Conservation (phyloP, 2,113 vertebrate genomes). For the Albula goreensis region DNA sequence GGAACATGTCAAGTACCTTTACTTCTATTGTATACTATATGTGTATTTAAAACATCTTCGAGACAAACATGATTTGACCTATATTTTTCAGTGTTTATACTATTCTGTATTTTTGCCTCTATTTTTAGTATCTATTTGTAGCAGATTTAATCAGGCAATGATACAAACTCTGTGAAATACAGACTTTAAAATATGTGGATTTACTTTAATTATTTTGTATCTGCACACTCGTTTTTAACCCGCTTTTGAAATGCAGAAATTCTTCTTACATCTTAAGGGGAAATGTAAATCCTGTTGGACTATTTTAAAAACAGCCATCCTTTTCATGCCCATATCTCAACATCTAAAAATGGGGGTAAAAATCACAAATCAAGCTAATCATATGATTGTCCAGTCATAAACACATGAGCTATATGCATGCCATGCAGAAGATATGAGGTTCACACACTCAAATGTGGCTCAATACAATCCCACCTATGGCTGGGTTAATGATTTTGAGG, state of each 20-base stretch:
- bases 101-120: too few species aligned
- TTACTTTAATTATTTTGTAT: not conserved
- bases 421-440: not conserved
- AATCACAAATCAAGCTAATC: not conserved
- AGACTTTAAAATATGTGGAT: too few species aligned
- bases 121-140: too few species aligned
- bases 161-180: not conserved
- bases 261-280: not conserved
- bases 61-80: too few species aligned
- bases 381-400: not conserved
- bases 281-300: not conserved
- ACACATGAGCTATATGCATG: not conserved
- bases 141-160: not conserved
- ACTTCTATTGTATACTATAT: too few species aligned
- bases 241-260: not conserved
- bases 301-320: not conserved
- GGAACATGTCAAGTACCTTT: too few species aligned
- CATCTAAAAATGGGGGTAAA: not conserved
- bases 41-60: too few species aligned
- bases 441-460: not conserved
- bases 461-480: slow-evolving; percentile 3
- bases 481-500: slow-evolving; percentile 23
- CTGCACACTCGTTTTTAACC: not conserved
- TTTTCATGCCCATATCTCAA: not conserved
- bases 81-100: too few species aligned